Conservation (phyloP, 2,113 vertebrate species). For the Taurulus bubalis region DNA sequence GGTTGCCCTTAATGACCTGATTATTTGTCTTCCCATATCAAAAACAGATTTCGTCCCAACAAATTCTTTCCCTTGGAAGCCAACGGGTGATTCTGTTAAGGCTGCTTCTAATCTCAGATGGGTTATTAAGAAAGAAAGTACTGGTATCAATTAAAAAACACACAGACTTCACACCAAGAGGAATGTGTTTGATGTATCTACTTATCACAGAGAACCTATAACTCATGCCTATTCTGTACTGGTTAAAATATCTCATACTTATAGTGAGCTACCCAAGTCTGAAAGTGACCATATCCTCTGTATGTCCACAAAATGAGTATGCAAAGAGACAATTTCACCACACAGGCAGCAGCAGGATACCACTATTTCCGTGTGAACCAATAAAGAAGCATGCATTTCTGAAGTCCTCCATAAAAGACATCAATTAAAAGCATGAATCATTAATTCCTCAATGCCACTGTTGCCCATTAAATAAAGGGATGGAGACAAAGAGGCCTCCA, state of each 20-base stretch:
- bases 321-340: slow-evolving; percentile 23
- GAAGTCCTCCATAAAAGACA: slow-evolving; percentile 74
- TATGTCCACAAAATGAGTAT: not conserved
- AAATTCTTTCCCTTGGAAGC: slow-evolving; percentile 73
- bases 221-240: not conserved
- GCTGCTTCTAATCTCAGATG: slow-evolving; percentile 65
- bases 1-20: slow-evolving; percentile 76
- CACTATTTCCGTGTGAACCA: slow-evolving; percentile 48
- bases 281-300: slow-evolving; percentile 23
- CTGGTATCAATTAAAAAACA: slow-evolving; percentile 77
- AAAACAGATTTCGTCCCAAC: slow-evolving; percentile 76
- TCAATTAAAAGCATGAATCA: slow-evolving; percentile 80
- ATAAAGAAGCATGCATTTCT: slow-evolving; percentile 69
- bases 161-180: slow-evolving; percentile 73
- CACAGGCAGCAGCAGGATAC: slow-evolving; percentile 51
- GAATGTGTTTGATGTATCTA: slow-evolving; percentile 65
- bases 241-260: slow-evolving; percentile 35
- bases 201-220: slow-evolving; percentile 41
- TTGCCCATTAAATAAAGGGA: slow-evolving; percentile 67
- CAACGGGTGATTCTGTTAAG: slow-evolving; percentile 64
- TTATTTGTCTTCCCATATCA: slow-evolving; percentile 81
- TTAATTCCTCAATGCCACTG: slow-evolving; percentile 79
- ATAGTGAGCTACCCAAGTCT: slow-evolving; percentile 1
- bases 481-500: slow-evolving; percentile 58
- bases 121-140: slow-evolving; percentile 67